Percentiles rank a stretch among this genome's conserved stretches.
Conservation (phyloP, 2,888 invertebrate species). For the Hydrotaea diabolus region DNA sequence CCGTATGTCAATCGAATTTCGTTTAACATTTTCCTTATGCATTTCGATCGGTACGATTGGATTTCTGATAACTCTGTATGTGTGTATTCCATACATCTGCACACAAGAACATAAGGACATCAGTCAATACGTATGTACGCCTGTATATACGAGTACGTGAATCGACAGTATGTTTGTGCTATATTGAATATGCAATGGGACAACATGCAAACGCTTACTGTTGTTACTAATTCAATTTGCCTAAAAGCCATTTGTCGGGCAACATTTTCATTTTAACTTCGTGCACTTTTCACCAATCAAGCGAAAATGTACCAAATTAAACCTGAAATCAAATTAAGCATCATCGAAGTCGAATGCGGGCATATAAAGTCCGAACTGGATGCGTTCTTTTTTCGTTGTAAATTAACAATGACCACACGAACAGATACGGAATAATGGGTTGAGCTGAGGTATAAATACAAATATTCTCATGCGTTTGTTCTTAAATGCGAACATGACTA, state of each 20-base stretch:
- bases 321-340: slow-evolving; percentile 67
- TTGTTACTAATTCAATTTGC: slow-evolving; percentile 67
- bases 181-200: slow-evolving; percentile 43
- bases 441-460: not conserved
- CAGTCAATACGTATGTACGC: not conserved
- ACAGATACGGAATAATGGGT: slow-evolving; percentile 3
- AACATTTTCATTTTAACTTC: slow-evolving; percentile 68
- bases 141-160: not conserved
- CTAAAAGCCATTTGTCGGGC: slow-evolving; percentile 68
- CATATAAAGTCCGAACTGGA: not conserved
- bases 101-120: not conserved
- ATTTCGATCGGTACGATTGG: slow-evolving; percentile 12
- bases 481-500: no score
- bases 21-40: slow-evolving; percentile 49
- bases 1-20: slow-evolving; percentile 52
- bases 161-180: not conserved
- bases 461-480: no score
- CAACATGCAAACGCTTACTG: slow-evolving; percentile 64
- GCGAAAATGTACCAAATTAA: slow-evolving; percentile 68
- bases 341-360: slow-evolving; percentile 44
- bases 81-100: not conserved
- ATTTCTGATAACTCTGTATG: slow-evolving; percentile 19
- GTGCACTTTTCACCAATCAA: slow-evolving; percentile 68
- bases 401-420: slow-evolving; percentile 31
- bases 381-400: not conserved